A percentile compares a stretch with the other conserved stretches of the same genome.
phyloP scores from a whole-genome alignment of 2,113 vertebrate species.

The Sapayoa aenigma region DNA sequence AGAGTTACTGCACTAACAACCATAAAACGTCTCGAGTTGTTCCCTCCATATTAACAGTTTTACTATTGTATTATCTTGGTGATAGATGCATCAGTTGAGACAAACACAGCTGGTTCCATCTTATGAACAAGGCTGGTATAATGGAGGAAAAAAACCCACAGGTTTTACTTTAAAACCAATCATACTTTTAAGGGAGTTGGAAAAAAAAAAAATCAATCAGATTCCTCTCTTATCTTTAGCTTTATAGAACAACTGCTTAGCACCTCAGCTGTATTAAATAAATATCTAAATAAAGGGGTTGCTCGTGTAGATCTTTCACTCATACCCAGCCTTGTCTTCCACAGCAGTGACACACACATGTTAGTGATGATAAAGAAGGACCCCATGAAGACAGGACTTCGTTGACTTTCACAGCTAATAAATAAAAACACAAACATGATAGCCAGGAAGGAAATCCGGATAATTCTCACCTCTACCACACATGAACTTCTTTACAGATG shows the following conservation, averaged over 20 bases:
- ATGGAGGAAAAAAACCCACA: accelerated
- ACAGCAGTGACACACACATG: neutral
- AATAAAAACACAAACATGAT: neutral
- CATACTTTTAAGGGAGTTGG: neutral
- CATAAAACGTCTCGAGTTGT: neutral
- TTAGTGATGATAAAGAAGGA: neutral
- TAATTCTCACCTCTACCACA: neutral
- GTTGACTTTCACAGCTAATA: neutral
- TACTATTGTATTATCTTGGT: neutral
- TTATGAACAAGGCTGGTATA: neutral
- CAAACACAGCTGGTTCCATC: neutral
- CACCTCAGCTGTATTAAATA: neutral
- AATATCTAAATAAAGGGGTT: neutral
- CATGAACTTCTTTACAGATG: neutral
- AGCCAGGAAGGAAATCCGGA: neutral
- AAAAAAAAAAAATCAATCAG: neutral
- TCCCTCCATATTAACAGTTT: neutral
- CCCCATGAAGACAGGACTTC: neutral
- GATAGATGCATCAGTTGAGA: neutral
- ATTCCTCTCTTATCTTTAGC: neutral
- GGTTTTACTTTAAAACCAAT: neutral
- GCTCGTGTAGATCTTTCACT: neutral
- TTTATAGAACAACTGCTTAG: neutral
- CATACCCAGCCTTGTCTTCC: neutral
- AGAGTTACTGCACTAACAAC: neutral